phyloP scores from a whole-genome alignment of 64 coral and sea anemone genomes.

The Porites australiensis region DNA sequence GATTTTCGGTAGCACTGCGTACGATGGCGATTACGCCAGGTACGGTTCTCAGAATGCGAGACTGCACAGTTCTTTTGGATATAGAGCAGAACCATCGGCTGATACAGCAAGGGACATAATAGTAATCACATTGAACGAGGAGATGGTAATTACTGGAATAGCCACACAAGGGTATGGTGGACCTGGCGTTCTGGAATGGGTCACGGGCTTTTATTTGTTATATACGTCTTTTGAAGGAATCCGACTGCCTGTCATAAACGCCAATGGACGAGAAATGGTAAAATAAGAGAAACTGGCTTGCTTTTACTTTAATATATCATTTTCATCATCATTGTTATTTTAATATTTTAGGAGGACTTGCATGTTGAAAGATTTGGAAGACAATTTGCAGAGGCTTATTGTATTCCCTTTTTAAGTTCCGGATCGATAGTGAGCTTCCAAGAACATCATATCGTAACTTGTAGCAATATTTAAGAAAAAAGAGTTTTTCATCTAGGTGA shows the following conservation, averaged over 20 bases:
- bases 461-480: too few species aligned
- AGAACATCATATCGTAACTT: too few species aligned
- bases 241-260: neutral
- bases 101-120: neutral
- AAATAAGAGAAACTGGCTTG: neutral
- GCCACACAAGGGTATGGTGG: conserved; percentile 62
- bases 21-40: conserved; percentile 4
- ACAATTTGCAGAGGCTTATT: too few species aligned
- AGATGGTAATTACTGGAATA: conserved; percentile 49
- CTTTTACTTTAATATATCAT: neutral
- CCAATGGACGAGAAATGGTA: conserved; percentile 32
- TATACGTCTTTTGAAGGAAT: neutral
- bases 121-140: conserved; percentile 25
- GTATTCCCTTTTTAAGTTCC: too few species aligned
- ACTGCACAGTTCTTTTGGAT: neutral
- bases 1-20: conserved; percentile 3
- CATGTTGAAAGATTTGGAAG: too few species aligned
- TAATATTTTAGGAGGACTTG: too few species aligned
- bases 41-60: conserved; percentile 24
- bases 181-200: conserved; percentile 40
- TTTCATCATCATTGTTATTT: too few species aligned
- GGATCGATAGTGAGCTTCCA: too few species aligned
- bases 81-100: neutral
- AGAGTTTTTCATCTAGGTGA: too few species aligned
- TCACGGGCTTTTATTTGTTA: conserved; percentile 42